These are phyloP conservation scores for Notodonta dromedarius DNA, from an alignment of 2,888 invertebrate species.

Conservation along the genomic window DNA sequence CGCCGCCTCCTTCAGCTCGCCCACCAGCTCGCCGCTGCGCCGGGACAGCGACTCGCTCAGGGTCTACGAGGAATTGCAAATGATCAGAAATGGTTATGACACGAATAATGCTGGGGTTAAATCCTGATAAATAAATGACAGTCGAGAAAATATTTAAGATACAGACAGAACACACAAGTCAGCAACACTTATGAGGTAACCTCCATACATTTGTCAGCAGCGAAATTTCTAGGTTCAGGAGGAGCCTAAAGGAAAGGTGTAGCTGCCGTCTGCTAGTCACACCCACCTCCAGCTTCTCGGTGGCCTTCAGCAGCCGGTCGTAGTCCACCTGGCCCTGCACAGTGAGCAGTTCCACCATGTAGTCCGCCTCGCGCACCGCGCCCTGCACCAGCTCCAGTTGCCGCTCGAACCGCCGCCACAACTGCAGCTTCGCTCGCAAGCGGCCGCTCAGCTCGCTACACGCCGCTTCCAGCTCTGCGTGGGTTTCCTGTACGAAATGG, in stretches of 20 bases:
- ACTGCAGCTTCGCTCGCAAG: constrained; percentile 85
- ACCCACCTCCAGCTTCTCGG: constrained; percentile 93
- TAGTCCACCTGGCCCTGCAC: constrained; percentile 94
- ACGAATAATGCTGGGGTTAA: too few species aligned
- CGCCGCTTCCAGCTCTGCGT: constrained; percentile 88
- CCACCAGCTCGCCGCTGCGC: constrained; percentile 90
- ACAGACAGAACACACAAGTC: too few species aligned
- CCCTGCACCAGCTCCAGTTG: constrained; percentile 92
- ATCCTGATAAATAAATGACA: too few species aligned
- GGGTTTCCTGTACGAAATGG: constrained; percentile 85
- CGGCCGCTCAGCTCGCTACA: constrained; percentile 87
- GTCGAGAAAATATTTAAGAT: too few species aligned
- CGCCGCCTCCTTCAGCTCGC: constrained; percentile 88
- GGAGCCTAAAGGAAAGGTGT: too few species aligned
- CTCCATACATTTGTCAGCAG: too few species aligned
- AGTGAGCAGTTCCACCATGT: constrained; percentile 93
- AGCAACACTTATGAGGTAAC: too few species aligned
- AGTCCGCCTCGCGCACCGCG: constrained; percentile 93
- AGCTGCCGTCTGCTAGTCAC: too few species aligned
- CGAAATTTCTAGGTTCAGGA: too few species aligned
- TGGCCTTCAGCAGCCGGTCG: constrained; percentile 91
- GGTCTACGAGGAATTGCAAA: constrained; percentile 79
- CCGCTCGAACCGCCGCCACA: constrained; percentile 91
- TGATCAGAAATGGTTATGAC: too few species aligned
- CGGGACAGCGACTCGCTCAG: constrained; percentile 90